Evolutionary conservation across 2,797 vertebrate genomes (phyloP), one percentile per base, ranked within the genome.

Genomic region (Sebastes elongatus): DNA sequence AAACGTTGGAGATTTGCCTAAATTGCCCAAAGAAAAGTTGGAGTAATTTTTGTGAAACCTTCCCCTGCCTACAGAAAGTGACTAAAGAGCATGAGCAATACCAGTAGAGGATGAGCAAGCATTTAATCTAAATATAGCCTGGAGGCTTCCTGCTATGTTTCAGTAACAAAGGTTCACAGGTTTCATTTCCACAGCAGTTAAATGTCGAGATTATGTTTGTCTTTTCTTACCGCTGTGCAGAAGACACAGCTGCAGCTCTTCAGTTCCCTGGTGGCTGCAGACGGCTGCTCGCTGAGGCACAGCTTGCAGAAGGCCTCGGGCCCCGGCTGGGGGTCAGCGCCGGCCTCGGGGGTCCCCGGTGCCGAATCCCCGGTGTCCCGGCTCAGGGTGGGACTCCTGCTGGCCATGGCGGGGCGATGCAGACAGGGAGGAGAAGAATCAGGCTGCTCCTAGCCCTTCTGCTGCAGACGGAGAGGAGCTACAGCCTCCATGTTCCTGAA

Each of bases 191-290:
- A 30, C 16, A 5, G 8, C 10, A 42, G 16, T 4, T 74, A 42
- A 42, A 22, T 61, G 14, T 32, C 22, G 59, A 23, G 0, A 7
- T 11, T 13, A 42, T 14, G 28, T 16, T 65, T 0, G 4, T 28
- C 10, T 80, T 68, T 74, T 79, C 94, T 93, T 94, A 99, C 98
- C 80, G 82, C 87, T 66, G 96, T 97, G 85, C 98, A 99, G 88
- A 97, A 99, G 86, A 96, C 91, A 76, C 98, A 99, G 87, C 55
- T 93, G 92, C 98, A 99, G 88, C 96, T 95, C 80, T 95, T 96
- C 89, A 99, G 96, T 11, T 90, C 93, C 73, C 94, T 97, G 91
- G 96, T 96, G 86, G 96, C 96, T 80, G 95, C 93, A 63, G 93
- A 60, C 23, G 97, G 94, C 85, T 97, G 96, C 88, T 97, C 96